A percentile compares a stretch with the other conserved stretches of the same genome.
These are phyloP conservation scores for Falcunculus frontatus DNA, from an alignment of 2,113 vertebrate species.

Conservation along the genomic window DNA sequence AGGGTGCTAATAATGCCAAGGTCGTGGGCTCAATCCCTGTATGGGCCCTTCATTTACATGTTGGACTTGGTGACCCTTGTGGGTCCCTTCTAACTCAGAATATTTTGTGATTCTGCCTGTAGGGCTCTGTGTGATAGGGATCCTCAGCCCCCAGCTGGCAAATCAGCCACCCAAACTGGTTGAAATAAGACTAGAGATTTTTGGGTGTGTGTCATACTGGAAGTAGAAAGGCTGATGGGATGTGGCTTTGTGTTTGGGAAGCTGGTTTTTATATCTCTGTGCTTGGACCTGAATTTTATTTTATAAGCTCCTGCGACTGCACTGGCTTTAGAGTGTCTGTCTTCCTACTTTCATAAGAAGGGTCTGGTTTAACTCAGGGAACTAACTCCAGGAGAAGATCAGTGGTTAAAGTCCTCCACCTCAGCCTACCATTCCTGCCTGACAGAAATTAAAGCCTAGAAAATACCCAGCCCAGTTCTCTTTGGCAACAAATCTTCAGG, in stretches of 20 bases:
- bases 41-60: not conserved
- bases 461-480: not conserved
- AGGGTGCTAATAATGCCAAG: not conserved
- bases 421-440: not conserved
- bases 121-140: not conserved
- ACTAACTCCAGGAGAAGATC: not conserved
- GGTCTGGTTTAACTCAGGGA: not conserved
- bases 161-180: not conserved
- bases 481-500: not conserved
- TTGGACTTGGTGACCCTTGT: not conserved
- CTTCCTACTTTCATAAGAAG: not conserved
- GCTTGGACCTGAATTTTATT: not conserved
- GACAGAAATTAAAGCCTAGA: not conserved
- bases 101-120: not conserved
- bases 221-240: not conserved
- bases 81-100: not conserved
- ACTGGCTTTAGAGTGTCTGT: not conserved
- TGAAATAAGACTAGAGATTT: not conserved
- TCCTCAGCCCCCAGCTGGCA: not conserved
- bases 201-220: not conserved
- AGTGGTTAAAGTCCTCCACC: not conserved
- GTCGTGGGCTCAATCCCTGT: accelerated
- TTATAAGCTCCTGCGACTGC: not conserved
- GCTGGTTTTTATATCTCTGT: not conserved
- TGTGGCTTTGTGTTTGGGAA: not conserved